Percentiles rank a stretch among this genome's conserved stretches.
These are phyloP conservation scores for Morpho deidamia DNA, from an alignment of 2,888 invertebrate genomes.

Conservation along the genomic window DNA sequence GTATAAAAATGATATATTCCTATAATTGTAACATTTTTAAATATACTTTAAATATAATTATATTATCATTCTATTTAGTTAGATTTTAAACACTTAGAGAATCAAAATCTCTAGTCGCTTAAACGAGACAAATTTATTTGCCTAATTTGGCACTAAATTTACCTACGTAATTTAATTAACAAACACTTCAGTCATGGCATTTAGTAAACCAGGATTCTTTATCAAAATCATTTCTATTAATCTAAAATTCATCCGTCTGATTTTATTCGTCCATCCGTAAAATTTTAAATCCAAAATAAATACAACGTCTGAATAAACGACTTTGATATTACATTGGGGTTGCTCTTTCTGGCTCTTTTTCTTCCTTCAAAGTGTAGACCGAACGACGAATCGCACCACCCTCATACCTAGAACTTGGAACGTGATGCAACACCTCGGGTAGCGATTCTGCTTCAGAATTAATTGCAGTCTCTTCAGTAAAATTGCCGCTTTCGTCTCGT, in stretches of 20 bases:
- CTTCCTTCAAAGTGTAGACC: constrained; percentile 59
- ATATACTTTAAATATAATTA: constrained; percentile 6
- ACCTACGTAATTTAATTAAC: constrained; percentile 57
- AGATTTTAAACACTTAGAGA: constrained; percentile 16
- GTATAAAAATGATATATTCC: constrained; percentile 18
- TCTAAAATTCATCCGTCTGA: constrained; percentile 21
- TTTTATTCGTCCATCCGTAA: not conserved
- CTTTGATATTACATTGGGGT: constrained; percentile 17
- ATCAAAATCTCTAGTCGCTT: constrained; percentile 6
- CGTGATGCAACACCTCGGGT: constrained; percentile 70
- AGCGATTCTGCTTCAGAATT: constrained; percentile 65
- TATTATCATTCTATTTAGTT: constrained; percentile 10
- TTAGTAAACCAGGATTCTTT: constrained; percentile 28
- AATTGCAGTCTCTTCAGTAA: constrained; percentile 63
- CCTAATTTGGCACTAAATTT: constrained; percentile 26
- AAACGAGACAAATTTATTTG: constrained; percentile 14
- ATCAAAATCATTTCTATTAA: constrained; percentile 26
- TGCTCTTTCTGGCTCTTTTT: constrained; percentile 52
- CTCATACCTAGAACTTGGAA: constrained; percentile 53
- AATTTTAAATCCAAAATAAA: constrained; percentile 3
- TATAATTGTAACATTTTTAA: constrained; percentile 12
- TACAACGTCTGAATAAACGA: constrained; percentile 3
- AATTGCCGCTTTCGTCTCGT: constrained; percentile 64
- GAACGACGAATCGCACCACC: constrained; percentile 60
- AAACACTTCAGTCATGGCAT: constrained; percentile 61